These are phyloP conservation scores for Cantharis rufa DNA, from an alignment of 2,888 invertebrate species.

Conservation along the genomic window DNA sequence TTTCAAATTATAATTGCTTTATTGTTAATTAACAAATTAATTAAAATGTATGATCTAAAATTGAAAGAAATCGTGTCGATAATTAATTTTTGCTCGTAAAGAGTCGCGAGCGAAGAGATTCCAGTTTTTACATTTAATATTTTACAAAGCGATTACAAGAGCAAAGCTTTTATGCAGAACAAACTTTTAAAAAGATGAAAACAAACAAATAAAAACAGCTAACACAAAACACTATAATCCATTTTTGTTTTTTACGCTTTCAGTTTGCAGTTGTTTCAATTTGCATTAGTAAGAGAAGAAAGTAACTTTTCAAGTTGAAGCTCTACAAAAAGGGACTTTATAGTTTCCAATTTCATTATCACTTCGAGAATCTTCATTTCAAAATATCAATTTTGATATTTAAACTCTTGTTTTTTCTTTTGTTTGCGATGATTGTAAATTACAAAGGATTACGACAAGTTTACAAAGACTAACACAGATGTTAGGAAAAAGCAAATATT, in stretches of 20 bases:
- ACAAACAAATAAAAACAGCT: conserved; percentile 43
- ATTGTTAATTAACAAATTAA: not conserved
- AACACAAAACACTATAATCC: conserved; percentile 32
- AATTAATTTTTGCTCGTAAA: not conserved
- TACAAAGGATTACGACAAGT: conserved; percentile 15
- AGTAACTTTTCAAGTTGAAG: conserved; percentile 32
- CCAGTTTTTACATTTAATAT: conserved; percentile 16
- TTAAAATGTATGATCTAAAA: not conserved
- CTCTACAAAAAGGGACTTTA: not conserved
- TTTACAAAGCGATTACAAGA: conserved; percentile 20
- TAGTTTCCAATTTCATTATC: not conserved
- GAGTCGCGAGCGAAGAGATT: conserved; percentile 6
- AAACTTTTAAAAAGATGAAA: conserved; percentile 17
- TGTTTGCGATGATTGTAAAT: conserved; percentile 3
- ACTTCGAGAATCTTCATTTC: not conserved
- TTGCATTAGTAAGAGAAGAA: conserved; percentile 42
- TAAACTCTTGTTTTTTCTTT: not conserved
- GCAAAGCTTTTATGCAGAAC: conserved; percentile 17
- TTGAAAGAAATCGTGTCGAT: not conserved
- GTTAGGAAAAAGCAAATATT: conserved; percentile 40
- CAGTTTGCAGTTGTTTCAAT: conserved; percentile 40
- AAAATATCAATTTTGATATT: not conserved
- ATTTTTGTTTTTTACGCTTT: conserved; percentile 37
- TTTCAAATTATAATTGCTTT: conserved; percentile 11
- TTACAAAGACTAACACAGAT: conserved; percentile 27